Evolutionary conservation across 2,797 vertebrate genomes (phyloP).

Genomic region (Uromys caudimaculatus): DNA sequence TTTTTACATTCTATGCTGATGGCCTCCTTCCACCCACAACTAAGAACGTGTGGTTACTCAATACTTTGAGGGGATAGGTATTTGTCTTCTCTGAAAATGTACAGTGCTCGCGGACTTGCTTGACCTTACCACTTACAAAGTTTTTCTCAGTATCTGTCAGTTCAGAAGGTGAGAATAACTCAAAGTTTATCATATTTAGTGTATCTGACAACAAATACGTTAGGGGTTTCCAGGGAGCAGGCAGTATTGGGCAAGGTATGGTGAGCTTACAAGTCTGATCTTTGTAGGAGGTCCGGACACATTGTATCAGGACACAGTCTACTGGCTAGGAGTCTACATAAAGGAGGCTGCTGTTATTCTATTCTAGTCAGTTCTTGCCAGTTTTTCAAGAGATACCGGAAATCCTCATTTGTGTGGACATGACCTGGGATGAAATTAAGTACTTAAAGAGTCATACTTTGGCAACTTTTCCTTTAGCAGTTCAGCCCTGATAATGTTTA

Average conservation of each 20-base stretch:
- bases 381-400: slow-evolving; percentile 61
- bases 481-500: slow-evolving; percentile 82
- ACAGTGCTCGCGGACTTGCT: neutral
- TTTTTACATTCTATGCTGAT: neutral
- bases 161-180: neutral
- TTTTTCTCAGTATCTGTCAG: neutral
- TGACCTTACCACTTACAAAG: neutral
- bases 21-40: neutral
- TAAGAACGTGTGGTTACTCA: neutral
- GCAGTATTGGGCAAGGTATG: neutral
- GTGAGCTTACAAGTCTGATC: neutral
- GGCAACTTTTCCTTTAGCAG: slow-evolving; percentile 80
- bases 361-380: slow-evolving; percentile 25
- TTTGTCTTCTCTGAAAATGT: slow-evolving; percentile 48
- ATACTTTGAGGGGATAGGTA: neutral
- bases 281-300: neutral
- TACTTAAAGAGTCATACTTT: slow-evolving; percentile 69
- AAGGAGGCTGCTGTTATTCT: neutral
- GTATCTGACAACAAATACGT: neutral
- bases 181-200: neutral
- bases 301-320: neutral
- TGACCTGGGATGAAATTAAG: slow-evolving; percentile 63
- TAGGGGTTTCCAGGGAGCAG: too few relatives aligned
- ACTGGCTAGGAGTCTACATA: neutral
- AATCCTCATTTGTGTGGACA: slow-evolving; percentile 10